A percentile compares a stretch with the other conserved stretches of the same genome.
These are phyloP conservation scores for Oreortyx pictus DNA, from an alignment of 2,797 vertebrate species.

Conservation along the genomic window DNA sequence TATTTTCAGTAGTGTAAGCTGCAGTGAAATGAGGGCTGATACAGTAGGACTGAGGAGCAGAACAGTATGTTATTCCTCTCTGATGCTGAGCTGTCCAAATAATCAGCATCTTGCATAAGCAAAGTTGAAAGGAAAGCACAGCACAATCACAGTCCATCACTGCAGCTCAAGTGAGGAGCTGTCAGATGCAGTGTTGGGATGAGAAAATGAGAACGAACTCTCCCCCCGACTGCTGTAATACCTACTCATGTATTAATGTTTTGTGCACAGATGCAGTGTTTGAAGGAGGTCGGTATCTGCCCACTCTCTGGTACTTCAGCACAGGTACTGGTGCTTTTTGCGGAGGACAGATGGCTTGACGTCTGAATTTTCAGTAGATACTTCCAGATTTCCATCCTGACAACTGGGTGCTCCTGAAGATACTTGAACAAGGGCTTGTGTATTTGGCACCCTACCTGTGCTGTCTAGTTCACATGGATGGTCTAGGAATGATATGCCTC, in stretches of 20 bases:
- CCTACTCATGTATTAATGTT: not conserved
- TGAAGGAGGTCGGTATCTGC: not conserved
- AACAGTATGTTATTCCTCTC: slow-evolving; percentile 39
- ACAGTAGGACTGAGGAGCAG: not conserved
- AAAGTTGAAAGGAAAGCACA: slow-evolving; percentile 34
- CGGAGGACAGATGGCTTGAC: not conserved
- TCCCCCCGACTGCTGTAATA: not conserved
- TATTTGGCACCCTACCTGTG: not conserved
- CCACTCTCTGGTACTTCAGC: not conserved
- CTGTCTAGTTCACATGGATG: not conserved
- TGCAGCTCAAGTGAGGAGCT: not conserved
- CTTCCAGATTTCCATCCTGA: not conserved
- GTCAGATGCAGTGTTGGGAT: not conserved
- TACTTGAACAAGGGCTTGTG: not conserved
- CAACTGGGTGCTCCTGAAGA: fast-evolving
- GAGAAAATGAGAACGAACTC: not conserved
- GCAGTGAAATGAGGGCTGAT: not conserved
- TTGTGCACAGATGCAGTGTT: not conserved
- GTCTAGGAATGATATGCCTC: not conserved
- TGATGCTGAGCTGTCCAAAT: slow-evolving; percentile 16
- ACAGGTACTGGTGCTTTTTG: not conserved
- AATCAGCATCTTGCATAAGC: not conserved
- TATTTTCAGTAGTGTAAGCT: not conserved
- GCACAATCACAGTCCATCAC: not conserved
- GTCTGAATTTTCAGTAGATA: not conserved